Conservation (phyloP, 2,113 vertebrate genomes). For the Ciconia maguari region DNA sequence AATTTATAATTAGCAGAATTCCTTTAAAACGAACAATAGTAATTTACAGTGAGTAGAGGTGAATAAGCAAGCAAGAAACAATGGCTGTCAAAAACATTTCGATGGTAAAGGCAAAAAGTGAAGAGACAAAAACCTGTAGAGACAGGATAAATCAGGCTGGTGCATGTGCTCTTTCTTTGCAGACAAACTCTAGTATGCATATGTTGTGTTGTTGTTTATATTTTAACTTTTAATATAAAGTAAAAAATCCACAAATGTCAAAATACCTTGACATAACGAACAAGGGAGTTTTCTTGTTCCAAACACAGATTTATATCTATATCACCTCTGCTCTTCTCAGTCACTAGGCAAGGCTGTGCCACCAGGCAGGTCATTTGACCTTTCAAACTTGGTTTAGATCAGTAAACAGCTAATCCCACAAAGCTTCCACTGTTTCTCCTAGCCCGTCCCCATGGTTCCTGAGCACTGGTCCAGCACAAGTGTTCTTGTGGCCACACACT, state of each 20-base stretch:
- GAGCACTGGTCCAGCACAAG: background rate
- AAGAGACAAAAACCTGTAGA: background rate
- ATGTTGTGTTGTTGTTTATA: background rate
- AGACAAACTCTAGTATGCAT: background rate
- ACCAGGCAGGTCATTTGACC: background rate
- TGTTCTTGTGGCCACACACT: background rate
- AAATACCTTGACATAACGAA: background rate
- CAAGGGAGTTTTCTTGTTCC: background rate
- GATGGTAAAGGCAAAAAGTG: background rate
- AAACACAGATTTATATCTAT: background rate
- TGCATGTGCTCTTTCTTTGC: background rate
- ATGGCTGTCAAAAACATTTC: background rate
- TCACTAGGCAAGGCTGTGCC: background rate
- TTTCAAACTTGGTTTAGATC: background rate
- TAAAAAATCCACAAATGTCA: background rate
- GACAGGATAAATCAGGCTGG: background rate
- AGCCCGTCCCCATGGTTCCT: accelerated
- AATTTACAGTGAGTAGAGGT: background rate
- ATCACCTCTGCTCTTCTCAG: background rate
- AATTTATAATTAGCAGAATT: background rate
- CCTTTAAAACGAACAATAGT: background rate
- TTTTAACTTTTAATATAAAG: background rate
- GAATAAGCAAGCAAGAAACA: background rate
- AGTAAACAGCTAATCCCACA: background rate
- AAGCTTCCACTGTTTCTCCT: background rate